Evolutionary conservation across 2,113 vertebrate species (phyloP).

Genomic region (Noturus placidus): DNA sequence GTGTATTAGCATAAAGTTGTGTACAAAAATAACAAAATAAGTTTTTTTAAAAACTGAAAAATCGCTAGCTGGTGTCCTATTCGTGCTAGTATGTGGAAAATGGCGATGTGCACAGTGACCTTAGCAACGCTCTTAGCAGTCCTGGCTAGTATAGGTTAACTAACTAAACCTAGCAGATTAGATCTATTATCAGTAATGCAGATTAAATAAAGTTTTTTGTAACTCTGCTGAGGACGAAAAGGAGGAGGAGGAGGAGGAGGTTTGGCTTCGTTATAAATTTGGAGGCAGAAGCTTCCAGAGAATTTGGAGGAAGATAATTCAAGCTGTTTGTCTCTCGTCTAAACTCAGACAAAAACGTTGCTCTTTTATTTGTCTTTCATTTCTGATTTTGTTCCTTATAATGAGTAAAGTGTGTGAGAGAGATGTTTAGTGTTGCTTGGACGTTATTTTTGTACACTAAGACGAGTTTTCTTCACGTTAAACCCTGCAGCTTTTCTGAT

Average conservation of each 20-base stretch:
- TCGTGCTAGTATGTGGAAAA: background rate
- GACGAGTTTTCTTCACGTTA: background rate
- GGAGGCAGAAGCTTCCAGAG: background rate
- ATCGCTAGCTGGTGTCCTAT: background rate
- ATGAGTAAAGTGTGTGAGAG: background rate
- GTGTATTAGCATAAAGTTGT: background rate
- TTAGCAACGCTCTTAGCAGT: background rate
- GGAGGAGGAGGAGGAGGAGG: background rate
- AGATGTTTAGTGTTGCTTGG: background rate
- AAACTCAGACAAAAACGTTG: background rate
- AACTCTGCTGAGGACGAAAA: background rate
- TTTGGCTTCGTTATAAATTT: background rate
- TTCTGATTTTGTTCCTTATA: background rate
- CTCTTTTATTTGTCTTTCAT: background rate
- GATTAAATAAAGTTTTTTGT: background rate
- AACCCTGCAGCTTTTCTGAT: background rate
- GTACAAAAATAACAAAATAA: background rate
- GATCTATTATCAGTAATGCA: background rate
- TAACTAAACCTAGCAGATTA: background rate
- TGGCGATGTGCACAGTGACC: background rate
- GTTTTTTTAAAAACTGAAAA: background rate
- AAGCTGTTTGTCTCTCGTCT: background rate
- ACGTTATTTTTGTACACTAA: background rate
- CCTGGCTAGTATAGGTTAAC: background rate
- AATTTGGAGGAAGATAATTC: no score